Evolutionary conservation across 2,888 invertebrate genomes (phyloP).

Genomic region (Oxyscelio sp.): DNA sequence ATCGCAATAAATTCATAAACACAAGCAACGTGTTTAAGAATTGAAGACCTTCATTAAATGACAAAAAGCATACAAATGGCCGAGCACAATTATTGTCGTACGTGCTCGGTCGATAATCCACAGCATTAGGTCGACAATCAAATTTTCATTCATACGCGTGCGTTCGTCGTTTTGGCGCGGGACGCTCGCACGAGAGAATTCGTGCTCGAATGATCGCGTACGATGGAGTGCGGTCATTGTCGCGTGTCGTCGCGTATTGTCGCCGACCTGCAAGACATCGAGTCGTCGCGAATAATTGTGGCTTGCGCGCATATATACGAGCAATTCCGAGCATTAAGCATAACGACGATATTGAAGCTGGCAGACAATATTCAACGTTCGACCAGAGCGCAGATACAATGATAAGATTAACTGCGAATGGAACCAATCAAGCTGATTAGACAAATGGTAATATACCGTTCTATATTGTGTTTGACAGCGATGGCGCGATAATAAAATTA

Average conservation of each 20-base stretch:
- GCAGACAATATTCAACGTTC: slow-evolving; percentile 62
- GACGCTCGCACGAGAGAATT: slow-evolving; percentile 40
- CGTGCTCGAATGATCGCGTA: slow-evolving; percentile 36
- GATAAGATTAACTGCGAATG: slow-evolving; percentile 87
- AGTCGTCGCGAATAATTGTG: slow-evolving; percentile 71
- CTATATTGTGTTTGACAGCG: slow-evolving; percentile 79
- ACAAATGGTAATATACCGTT: slow-evolving; percentile 86
- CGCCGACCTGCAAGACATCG: slow-evolving; percentile 68
- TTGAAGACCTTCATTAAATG: slow-evolving; percentile 57
- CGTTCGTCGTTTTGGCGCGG: slow-evolving; percentile 43
- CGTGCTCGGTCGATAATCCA: slow-evolving; percentile 76
- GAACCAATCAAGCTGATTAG: slow-evolving; percentile 88
- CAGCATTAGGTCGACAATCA: slow-evolving; percentile 74
- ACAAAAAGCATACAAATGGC: slow-evolving; percentile 45
- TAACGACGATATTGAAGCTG: slow-evolving; percentile 70
- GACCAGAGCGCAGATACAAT: slow-evolving; percentile 79
- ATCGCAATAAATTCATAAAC: neutral
- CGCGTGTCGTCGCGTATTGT: slow-evolving; percentile 72
- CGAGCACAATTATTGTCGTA: slow-evolving; percentile 50
- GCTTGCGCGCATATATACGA: slow-evolving; percentile 55
- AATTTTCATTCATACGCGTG: slow-evolving; percentile 71
- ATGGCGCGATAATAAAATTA: slow-evolving; percentile 58
- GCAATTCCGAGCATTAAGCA: slow-evolving; percentile 70
- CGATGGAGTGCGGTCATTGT: slow-evolving; percentile 64
- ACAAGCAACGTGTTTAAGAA: slow-evolving; percentile 45